Base-by-base conservation (phyloP, 2,888 invertebrate species). In the Molorchus minor region DNA sequence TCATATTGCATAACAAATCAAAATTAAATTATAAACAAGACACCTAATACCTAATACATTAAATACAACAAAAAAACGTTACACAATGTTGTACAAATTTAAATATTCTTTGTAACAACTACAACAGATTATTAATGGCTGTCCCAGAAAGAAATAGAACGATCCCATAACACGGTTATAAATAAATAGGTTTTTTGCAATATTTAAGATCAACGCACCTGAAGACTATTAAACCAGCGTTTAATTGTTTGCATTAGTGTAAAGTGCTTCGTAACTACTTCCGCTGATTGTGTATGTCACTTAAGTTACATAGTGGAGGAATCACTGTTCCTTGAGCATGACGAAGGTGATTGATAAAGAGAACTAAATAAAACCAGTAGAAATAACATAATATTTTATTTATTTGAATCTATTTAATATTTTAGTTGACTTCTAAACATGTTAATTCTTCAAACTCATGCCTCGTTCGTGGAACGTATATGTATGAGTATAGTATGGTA, bases 251-350 rank as follows among this genome's bases (percentile, higher is more conserved):
- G 63, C 65, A 68, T 70, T 69, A 68, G 65, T 62, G 61, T 55
- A 66, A 68, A 70, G 67, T 65, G 69, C 66, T 64, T 64, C 56
- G 69, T 72, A 71, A 71, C 64, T 62, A 67, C 70, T 73, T 74
- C 74, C 74, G 72, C 63, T 69, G 66, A 75, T 75, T 75, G 73
- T 74, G 58, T 65, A 59, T 69, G 69, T 70, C 71, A 69, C 70
- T 73, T 68, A 62, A 57, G 65, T 72, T 69, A 69, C 70, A 66
- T 62, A 70, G 62, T 68, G 62, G 62, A 71, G 70, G 70, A 71
- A 68, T 65, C 64, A 65, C 68, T 64, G 69, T 67, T 70, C 64
- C 63, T 36, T 69, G 71, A 70, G 71, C 71, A 71, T 71, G 70
- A 71, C 71, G 68, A 59, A 36, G 56, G 16, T 52, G 54, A 62